A percentile compares a stretch with the other conserved stretches of the same genome.
Evolutionary conservation across 2,797 vertebrate species (phyloP).

Genomic region (Pogonophryne albipinna): DNA sequence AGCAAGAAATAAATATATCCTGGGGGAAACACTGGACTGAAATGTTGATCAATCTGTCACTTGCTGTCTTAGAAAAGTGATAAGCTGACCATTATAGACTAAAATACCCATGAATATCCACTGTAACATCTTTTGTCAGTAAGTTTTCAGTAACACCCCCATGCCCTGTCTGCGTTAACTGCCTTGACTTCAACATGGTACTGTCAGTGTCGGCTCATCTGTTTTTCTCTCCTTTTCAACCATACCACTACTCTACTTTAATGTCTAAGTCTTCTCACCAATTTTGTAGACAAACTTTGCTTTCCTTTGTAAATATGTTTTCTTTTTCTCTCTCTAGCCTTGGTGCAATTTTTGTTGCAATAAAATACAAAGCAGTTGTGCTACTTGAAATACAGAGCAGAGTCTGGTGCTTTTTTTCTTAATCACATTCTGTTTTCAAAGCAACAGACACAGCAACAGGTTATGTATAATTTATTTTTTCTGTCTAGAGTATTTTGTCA

Average conservation of each 20-base stretch:
- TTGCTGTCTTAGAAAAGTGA: constrained; percentile 60
- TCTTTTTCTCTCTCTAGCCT: constrained; percentile 69
- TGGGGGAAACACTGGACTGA: constrained; percentile 79
- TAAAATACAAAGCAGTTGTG: constrained; percentile 85
- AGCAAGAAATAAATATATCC: constrained; percentile 32
- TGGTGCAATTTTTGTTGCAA: constrained; percentile 86
- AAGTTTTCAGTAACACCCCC: constrained; percentile 56
- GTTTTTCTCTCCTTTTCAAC: constrained; percentile 47
- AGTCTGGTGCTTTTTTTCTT: constrained; percentile 32
- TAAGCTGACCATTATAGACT: constrained; percentile 40
- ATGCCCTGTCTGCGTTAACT: constrained; percentile 82
- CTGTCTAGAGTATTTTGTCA: constrained; percentile 87
- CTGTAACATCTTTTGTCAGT: constrained; percentile 54
- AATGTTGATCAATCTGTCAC: constrained; percentile 65
- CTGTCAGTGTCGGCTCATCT: constrained; percentile 70
- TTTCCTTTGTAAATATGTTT: constrained; percentile 83
- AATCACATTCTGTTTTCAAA: too few species aligned
- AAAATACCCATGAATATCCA: constrained; percentile 52
- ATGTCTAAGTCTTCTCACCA: constrained; percentile 69
- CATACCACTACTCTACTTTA: constrained; percentile 84
- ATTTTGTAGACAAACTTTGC: constrained; percentile 78
- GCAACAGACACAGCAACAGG: constrained; percentile 56
- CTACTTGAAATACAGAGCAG: constrained; percentile 80
- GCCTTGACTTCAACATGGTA: constrained; percentile 82
- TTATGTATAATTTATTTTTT: constrained; percentile 85